Percentiles rank a stretch among this genome's conserved stretches.
These are phyloP conservation scores for Siderastrea radians DNA, from an alignment of 92 coral and sea anemone species.

Conservation along the genomic window DNA sequence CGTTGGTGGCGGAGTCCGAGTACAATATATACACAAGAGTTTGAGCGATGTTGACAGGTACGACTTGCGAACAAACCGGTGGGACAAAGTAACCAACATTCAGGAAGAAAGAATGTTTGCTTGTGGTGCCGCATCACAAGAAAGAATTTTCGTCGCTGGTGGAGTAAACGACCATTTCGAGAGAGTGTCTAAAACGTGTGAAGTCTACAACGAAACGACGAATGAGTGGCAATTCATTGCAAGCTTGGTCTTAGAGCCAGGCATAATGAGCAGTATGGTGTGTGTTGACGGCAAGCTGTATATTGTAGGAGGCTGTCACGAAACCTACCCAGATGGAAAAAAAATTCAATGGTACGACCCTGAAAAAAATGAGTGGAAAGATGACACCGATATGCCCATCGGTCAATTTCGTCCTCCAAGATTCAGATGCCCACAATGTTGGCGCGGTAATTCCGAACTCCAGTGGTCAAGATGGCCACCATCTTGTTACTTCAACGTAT, in stretches of 20 bases:
- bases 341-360: constrained; percentile 21
- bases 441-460: too few relatives aligned
- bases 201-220: constrained; percentile 20
- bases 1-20: constrained; percentile 13
- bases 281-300: constrained; percentile 23
- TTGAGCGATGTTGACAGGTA: neutral
- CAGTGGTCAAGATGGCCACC: neutral
- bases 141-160: neutral
- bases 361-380: neutral
- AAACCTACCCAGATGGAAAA: neutral
- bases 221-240: constrained; percentile 16
- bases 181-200: constrained; percentile 6
- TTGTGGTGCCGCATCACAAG: neutral
- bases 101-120: neutral
- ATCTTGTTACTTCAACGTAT: neutral
- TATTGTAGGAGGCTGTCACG: neutral
- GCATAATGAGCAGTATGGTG: neutral
- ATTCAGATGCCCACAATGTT: too few relatives aligned
- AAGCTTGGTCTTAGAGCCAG: neutral
- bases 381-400: constrained; percentile 8
- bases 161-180: neutral
- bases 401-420: too few relatives aligned
- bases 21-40: neutral
- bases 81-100: neutral
- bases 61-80: neutral